Percentiles rank a stretch among this genome's conserved stretches.
Evolutionary conservation across 2,888 invertebrate genomes (phyloP).

Genomic region (Leptopterna dolabrata): DNA sequence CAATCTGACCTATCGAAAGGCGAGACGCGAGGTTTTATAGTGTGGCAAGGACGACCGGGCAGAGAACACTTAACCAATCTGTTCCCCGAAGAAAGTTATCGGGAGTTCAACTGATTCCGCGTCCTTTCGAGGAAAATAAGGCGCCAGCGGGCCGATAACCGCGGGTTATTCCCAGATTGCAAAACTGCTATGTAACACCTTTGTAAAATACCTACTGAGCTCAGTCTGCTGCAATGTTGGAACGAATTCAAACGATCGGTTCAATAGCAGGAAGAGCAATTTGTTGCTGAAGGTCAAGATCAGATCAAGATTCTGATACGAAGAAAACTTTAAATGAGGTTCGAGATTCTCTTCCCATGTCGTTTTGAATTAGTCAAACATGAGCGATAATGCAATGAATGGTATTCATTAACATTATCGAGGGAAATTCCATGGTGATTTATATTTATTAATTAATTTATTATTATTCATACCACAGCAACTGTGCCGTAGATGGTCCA

Average conservation of each 20-base stretch:
- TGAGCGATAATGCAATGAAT: too few relatives aligned
- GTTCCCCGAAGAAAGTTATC: not conserved
- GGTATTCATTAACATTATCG: too few relatives aligned
- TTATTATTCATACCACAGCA: too few relatives aligned
- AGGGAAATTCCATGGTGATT: too few relatives aligned
- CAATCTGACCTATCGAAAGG: not conserved
- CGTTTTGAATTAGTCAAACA: too few relatives aligned
- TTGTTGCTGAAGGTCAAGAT: too few relatives aligned
- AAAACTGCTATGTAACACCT: not conserved
- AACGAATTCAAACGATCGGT: not conserved
- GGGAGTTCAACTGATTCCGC: not conserved
- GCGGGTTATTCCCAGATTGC: not conserved
- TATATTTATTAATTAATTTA: too few relatives aligned
- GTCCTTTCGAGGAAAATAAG: not conserved
- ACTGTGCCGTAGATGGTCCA: too few relatives aligned
- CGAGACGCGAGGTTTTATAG: not conserved
- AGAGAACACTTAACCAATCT: not conserved
- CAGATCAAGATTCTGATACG: too few relatives aligned
- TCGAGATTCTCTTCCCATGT: too few relatives aligned
- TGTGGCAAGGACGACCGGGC: not conserved
- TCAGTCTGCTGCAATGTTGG: not conserved
- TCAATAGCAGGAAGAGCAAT: not conserved
- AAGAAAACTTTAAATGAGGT: too few relatives aligned
- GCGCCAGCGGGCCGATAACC: not conserved
- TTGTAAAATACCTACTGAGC: not conserved